phyloP scores from a whole-genome alignment of 2,797 vertebrate genomes.

The Apogon hyalosoma region DNA sequence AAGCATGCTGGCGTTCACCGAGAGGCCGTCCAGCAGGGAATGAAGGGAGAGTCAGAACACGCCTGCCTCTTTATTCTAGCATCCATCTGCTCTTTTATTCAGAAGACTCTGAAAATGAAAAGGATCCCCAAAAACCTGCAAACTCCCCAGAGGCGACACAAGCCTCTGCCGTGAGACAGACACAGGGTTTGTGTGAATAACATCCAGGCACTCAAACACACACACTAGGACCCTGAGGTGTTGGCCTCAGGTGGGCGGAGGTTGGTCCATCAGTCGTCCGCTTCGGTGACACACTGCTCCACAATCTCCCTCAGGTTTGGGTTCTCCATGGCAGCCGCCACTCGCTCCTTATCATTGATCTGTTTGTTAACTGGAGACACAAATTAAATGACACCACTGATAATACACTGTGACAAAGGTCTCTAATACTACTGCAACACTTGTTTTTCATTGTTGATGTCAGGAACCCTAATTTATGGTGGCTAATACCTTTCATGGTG shows the following conservation, averaged over 20 bases:
- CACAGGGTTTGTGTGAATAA: not conserved
- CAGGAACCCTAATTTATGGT: too few species aligned
- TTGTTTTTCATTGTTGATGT: not conserved
- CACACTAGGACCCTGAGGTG: not conserved
- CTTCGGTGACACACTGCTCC: constrained; percentile 94
- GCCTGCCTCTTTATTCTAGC: not conserved
- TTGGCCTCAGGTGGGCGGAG: not conserved
- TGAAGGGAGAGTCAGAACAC: constrained; percentile 10
- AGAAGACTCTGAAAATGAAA: not conserved
- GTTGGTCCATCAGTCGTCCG: constrained; percentile 82
- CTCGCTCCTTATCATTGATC: constrained; percentile 98
- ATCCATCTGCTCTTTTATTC: not conserved
- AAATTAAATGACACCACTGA: not conserved
- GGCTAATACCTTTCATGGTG: too few species aligned
- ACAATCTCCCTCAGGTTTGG: constrained; percentile 94
- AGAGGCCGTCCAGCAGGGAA: constrained; percentile 14
- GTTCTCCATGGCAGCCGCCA: constrained; percentile 98
- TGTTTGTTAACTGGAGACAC: constrained; percentile 94
- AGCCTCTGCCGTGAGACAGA: not conserved
- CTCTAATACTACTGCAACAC: not conserved
- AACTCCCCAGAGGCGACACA: not conserved
- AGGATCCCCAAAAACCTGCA: not conserved
- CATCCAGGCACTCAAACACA: not conserved
- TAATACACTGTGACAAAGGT: not conserved
- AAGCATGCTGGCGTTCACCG: not conserved